phyloP scores from a whole-genome alignment of 1,140 invertebrate species.

The Zaprionus taronus region DNA sequence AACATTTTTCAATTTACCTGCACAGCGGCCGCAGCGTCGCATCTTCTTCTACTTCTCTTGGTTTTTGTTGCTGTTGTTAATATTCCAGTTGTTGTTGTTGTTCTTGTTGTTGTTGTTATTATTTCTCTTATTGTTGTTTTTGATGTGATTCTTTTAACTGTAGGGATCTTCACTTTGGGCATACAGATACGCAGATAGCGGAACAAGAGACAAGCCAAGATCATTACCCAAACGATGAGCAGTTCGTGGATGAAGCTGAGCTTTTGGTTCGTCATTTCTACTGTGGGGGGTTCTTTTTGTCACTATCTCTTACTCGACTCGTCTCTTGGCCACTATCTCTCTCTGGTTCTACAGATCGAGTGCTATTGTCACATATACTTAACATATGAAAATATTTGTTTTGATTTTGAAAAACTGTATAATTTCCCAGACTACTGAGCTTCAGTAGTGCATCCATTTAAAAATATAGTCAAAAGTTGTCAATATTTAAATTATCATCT shows the following conservation, averaged over 20 bases:
- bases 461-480: too few relatives aligned
- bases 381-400: not conserved
- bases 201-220: conserved; percentile 15
- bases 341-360: not conserved
- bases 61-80: conserved; percentile 17
- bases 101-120: not conserved
- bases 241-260: conserved; percentile 5
- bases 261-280: conserved; percentile 3
- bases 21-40: conserved; percentile 13
- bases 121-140: not conserved
- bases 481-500: not conserved
- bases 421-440: conserved; percentile 2
- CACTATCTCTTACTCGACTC: not conserved
- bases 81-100: not conserved
- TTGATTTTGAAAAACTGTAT: not conserved
- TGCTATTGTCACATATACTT: not conserved
- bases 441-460: not conserved
- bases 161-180: not conserved
- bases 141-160: not conserved
- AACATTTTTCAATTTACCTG: conserved; percentile 81
- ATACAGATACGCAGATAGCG: conserved; percentile 5
- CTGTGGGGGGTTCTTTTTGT: too few relatives aligned
- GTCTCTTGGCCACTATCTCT: not conserved
- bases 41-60: conserved; percentile 1
- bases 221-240: conserved; percentile 21